Evolutionary conservation across 2,797 vertebrate species (phyloP), one percentile per base, ranked within the genome.

Genomic region (Pantherophis vulpinus): DNA sequence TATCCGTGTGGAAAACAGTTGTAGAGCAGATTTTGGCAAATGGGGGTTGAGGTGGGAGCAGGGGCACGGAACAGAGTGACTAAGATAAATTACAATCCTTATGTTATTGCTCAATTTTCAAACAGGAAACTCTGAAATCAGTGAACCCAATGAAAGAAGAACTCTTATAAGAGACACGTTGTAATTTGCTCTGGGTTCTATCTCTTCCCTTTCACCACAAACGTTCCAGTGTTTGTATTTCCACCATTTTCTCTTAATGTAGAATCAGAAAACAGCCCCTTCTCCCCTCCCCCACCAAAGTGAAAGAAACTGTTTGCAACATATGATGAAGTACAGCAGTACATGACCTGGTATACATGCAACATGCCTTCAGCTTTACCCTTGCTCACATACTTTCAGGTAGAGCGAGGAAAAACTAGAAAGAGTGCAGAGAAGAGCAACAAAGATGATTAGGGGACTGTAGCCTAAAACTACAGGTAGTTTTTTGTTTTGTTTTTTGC

Each of bases 91-190:
- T 92, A 93, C 2, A 1, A 94, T 94, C 95, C 59, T 92, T 61
- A 32, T 95, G 96, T 96, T 96, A 94, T 96, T 97, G 95, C 90
- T 96, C 89, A 94, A 94, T 95, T 95, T 95, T 47, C 94, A 63
- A 83, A 83, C 95, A 96, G 95, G 96, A 97, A 97, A 96, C 89
- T 92, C 95, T 90, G 56, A 94, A 95, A 93, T 93, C 95, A 91
- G 7, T 93, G 95, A 96, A 94, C 94, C 93, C 93, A 91, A 92
- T 93, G 91, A 95, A 96, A 96, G 94, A 96, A 93, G 90, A 97
- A 96, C 95, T 93, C 92, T 92, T 94, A 54, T 93, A 95, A 95
- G 93, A 96, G 96, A 92, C 94, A 93, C 63, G 93, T 93, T 93
- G 51, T 92, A 60, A 66, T 51, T 89, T 92, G 66, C 87, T 92